These are phyloP conservation scores for Callosobruchus maculatus DNA, from an alignment of 2,888 invertebrate species.

Conservation along the genomic window DNA sequence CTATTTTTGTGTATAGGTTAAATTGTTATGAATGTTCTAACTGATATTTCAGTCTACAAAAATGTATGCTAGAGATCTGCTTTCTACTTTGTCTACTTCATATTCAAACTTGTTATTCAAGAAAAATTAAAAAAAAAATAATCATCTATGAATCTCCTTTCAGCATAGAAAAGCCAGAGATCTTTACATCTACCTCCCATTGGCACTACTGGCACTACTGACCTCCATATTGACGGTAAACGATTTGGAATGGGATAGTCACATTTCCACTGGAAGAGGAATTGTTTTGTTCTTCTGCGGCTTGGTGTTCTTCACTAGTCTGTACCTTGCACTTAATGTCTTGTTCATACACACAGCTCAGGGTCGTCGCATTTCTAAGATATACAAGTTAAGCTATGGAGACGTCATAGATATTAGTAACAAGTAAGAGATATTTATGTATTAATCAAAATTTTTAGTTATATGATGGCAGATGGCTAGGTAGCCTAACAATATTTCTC, in stretches of 20 bases:
- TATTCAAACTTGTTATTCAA: not conserved
- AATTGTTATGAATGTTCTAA: too few relatives aligned
- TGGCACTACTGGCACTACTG: conserved; percentile 22
- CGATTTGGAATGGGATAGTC: conserved; percentile 51
- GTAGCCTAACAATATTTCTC: too few relatives aligned
- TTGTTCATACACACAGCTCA: conserved; percentile 57
- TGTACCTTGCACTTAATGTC: conserved; percentile 64
- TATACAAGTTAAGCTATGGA: conserved; percentile 62
- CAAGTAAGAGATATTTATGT: conserved; percentile 56
- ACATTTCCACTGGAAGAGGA: conserved; percentile 60
- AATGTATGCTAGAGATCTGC: too few relatives aligned
- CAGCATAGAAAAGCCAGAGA: conserved; percentile 25
- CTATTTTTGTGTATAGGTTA: too few relatives aligned
- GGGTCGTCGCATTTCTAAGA: conserved; percentile 59
- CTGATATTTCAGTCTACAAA: too few relatives aligned
- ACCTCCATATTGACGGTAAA: conserved; percentile 32
- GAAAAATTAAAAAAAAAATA: not conserved
- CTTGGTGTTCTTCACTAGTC: conserved; percentile 63
- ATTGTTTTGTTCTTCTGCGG: conserved; percentile 60
- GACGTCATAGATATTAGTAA: conserved; percentile 72
- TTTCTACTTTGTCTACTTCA: too few relatives aligned
- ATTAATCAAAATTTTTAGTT: not conserved
- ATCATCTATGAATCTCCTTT: conserved; percentile 7
- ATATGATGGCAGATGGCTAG: too few relatives aligned
- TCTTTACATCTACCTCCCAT: conserved; percentile 21